Evolutionary conservation across 2,888 invertebrate genomes (phyloP).

Genomic region (Crocallis elinguaria): DNA sequence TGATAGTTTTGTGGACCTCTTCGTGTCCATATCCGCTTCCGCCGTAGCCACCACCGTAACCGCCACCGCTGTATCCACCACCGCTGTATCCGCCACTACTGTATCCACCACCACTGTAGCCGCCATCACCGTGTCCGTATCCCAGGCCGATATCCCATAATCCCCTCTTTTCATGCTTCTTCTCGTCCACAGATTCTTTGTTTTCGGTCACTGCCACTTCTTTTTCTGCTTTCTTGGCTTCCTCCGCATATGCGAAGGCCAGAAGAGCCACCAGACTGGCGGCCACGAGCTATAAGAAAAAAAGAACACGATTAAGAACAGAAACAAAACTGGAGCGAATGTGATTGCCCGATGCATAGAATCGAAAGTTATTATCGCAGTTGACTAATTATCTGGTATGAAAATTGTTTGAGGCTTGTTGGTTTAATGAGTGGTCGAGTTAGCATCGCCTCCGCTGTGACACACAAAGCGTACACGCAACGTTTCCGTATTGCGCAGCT

Average conservation of each 20-base stretch:
- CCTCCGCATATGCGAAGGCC: slow-evolving; percentile 85
- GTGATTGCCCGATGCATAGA: slow-evolving; percentile 44
- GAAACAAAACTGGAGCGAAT: slow-evolving; percentile 43
- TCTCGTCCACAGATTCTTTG: slow-evolving; percentile 84
- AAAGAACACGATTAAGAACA: slow-evolving; percentile 27
- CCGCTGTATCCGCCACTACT: slow-evolving; percentile 53
- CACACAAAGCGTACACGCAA: slow-evolving; percentile 59
- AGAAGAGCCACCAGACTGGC: slow-evolving; percentile 87
- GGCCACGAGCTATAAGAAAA: slow-evolving; percentile 81
- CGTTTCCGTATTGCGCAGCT: slow-evolving; percentile 63
- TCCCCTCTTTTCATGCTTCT: slow-evolving; percentile 91
- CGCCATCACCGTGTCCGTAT: slow-evolving; percentile 63
- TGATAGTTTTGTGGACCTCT: slow-evolving; percentile 87
- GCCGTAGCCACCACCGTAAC: slow-evolving; percentile 62
- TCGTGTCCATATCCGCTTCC: slow-evolving; percentile 71
- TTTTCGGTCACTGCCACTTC: slow-evolving; percentile 84
- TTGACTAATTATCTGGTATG: slow-evolving; percentile 59
- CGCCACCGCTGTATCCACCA: slow-evolving; percentile 58
- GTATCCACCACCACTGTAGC: slow-evolving; percentile 52
- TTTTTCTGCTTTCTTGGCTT: slow-evolving; percentile 84
- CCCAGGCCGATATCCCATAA: slow-evolving; percentile 84
- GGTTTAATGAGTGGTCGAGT: slow-evolving; percentile 57
- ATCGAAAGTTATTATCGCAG: slow-evolving; percentile 54
- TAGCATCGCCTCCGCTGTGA: slow-evolving; percentile 48
- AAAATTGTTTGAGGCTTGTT: slow-evolving; percentile 46